These are phyloP conservation scores for Noctua fimbriata DNA, from an alignment of 2,888 invertebrate genomes.

Conservation along the genomic window DNA sequence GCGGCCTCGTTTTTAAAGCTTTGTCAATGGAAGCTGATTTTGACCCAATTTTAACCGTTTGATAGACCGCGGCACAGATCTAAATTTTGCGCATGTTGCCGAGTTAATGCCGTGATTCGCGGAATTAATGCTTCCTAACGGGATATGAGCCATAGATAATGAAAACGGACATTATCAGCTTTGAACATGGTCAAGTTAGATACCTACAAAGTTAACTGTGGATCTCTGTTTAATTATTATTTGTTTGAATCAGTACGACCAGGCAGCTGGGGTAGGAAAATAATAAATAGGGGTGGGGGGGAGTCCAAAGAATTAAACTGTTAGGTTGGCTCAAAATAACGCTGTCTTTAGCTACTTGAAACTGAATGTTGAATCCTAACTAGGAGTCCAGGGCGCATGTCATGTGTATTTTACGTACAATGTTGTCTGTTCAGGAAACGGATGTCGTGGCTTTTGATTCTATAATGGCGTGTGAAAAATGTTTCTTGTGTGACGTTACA, in stretches of 20 bases:
- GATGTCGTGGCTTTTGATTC: background rate
- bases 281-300: background rate
- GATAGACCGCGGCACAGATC: slow-evolving; percentile 72
- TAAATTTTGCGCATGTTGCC: slow-evolving; percentile 69
- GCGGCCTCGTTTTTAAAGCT: slow-evolving; percentile 87
- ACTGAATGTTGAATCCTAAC: background rate
- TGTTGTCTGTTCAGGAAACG: slow-evolving; percentile 16
- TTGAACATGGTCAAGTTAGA: slow-evolving; percentile 58
- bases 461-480: background rate
- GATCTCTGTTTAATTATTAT: slow-evolving; percentile 24
- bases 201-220: slow-evolving; percentile 43
- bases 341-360: background rate
- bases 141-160: slow-evolving; percentile 66
- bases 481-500: slow-evolving; percentile 4
- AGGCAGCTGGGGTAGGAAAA: background rate
- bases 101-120: slow-evolving; percentile 64
- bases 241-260: background rate
- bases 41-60: slow-evolving; percentile 84
- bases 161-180: slow-evolving; percentile 59
- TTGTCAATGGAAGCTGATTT: slow-evolving; percentile 88
- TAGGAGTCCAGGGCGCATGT: background rate
- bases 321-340: background rate
- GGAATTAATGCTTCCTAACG: slow-evolving; percentile 65
- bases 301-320: background rate
- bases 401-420: slow-evolving; percentile 5